Conservation (phyloP, 2,797 vertebrate species). For the Neostethus bicornis region DNA sequence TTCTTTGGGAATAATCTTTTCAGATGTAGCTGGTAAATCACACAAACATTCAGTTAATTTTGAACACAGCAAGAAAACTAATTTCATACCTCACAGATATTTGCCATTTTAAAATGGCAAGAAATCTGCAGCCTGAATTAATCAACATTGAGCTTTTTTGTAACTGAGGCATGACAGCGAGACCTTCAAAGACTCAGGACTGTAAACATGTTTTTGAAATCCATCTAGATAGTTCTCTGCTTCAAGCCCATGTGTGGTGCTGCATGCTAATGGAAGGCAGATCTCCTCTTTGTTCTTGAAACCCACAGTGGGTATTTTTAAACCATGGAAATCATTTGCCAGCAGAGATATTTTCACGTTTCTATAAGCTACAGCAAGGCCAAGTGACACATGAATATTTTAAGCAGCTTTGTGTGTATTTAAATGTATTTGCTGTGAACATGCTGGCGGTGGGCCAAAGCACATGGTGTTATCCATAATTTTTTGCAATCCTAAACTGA, state of each 20-base stretch:
- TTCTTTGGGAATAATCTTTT: conserved; percentile 53
- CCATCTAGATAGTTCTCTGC: conserved; percentile 65
- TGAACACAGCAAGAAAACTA: conserved; percentile 51
- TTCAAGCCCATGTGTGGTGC: conserved; percentile 60
- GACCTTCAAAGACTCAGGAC: conserved; percentile 71
- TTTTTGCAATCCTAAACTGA: conserved; percentile 85
- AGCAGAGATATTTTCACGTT: conserved; percentile 85
- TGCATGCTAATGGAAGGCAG: conserved; percentile 73
- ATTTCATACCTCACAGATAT: conserved; percentile 73
- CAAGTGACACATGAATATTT: conserved; percentile 90
- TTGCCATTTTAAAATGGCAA: conserved; percentile 64
- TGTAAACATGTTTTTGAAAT: conserved; percentile 74
- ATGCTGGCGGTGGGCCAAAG: conserved; percentile 85
- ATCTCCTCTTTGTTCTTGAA: conserved; percentile 81
- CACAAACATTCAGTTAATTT: conserved; percentile 36
- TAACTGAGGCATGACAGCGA: conserved; percentile 60
- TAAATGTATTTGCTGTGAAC: conserved; percentile 89
- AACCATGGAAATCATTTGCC: conserved; percentile 85
- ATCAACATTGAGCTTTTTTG: conserved; percentile 65
- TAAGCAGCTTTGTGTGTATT: conserved; percentile 92
- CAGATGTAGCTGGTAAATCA: conserved; percentile 36
- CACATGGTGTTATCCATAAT: conserved; percentile 85
- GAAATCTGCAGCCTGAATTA: conserved; percentile 56
- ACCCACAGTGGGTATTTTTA: conserved; percentile 82
- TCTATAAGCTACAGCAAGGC: conserved; percentile 84